phyloP scores from a whole-genome alignment of 2,113 vertebrate genomes.

The Etheostoma spectabile region DNA sequence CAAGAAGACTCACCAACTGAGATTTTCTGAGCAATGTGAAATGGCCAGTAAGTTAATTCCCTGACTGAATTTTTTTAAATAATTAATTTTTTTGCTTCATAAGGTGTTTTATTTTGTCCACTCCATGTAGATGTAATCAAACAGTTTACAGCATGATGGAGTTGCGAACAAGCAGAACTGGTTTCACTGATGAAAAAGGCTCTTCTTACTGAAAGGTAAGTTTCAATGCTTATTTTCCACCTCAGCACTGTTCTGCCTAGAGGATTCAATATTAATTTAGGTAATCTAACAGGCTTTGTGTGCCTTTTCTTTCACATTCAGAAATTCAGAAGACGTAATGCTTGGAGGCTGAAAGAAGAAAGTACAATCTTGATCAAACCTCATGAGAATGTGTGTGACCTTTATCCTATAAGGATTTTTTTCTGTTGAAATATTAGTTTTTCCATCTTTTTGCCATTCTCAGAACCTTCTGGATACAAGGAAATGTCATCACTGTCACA shows the following conservation, averaged over 20 bases:
- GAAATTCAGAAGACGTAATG: background rate
- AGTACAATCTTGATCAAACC: background rate
- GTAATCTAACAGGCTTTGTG: slow-evolving; percentile 4
- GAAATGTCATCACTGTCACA: background rate
- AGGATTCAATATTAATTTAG: background rate
- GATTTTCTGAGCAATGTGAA: background rate
- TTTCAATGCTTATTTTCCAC: slow-evolving; percentile 60
- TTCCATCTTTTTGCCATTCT: background rate
- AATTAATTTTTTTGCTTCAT: background rate
- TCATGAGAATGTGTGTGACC: slow-evolving; percentile 41
- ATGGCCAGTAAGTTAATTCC: background rate
- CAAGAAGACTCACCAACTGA: background rate
- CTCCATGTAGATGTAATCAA: slow-evolving; percentile 6
- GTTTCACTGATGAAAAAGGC: slow-evolving; percentile 61
- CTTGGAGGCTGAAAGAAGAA: background rate
- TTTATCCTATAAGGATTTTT: background rate
- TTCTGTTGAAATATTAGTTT: background rate
- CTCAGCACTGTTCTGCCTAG: slow-evolving; percentile 40
- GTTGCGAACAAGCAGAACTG: slow-evolving; percentile 32
- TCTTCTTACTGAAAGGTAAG: slow-evolving; percentile 55
- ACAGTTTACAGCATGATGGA: background rate
- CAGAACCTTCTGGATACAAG: background rate
- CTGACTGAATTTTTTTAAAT: background rate
- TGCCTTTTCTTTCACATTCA: background rate
- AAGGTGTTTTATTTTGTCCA: slow-evolving; percentile 10